Evolutionary conservation across 2,797 vertebrate species (phyloP), one percentile per base, ranked within the genome.

Genomic region (Hemibagrus guttatus): DNA sequence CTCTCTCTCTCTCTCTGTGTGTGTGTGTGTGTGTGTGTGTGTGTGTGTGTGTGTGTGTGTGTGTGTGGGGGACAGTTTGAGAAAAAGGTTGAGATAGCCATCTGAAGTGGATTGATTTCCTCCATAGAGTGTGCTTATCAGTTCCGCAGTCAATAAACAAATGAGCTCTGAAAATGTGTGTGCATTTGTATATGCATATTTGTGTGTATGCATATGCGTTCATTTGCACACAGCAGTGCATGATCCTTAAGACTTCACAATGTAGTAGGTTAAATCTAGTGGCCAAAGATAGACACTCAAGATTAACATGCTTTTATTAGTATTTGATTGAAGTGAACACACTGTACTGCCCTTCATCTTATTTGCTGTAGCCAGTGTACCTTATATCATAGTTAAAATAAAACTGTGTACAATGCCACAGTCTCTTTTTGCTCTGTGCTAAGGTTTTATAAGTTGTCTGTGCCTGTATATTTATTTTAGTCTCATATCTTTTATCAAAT

Each of bases 71-170:
- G 66, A 88, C 69, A 85, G 9, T 69, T 71, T 78, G 85, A 81
- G 35, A 81, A 79, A 49, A 79, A 69, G 79, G 81, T 79, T 85
- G 72, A 72, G 89, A 87, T 88, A 88, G 72, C 82, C 75, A 86
- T 88, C 85, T 88, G 79, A 89, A 88, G 83, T 86, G 84, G 87
- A 87, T 87, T 89, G 87, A 91, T 87, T 90, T 90, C 88, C 87
- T 68, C 85, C 85, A 81, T 76, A 87, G 87, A 88, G 79, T 58
- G 85, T 84, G 71, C 59, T 76, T 90, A 79, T 85, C 64, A 66
- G 80, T 88, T 87, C 81, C 66, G 58, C 82, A 84, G 90, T 90
- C 87, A 84, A 86, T 90, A 88, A 89, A 84, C 87, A 87, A 88
- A 89, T 87, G 81, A 81, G 35, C 46, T 81, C 31, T 72, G 26